Base-by-base conservation (phyloP, 2,113 vertebrate species). In the Podarcis raffonei region DNA sequence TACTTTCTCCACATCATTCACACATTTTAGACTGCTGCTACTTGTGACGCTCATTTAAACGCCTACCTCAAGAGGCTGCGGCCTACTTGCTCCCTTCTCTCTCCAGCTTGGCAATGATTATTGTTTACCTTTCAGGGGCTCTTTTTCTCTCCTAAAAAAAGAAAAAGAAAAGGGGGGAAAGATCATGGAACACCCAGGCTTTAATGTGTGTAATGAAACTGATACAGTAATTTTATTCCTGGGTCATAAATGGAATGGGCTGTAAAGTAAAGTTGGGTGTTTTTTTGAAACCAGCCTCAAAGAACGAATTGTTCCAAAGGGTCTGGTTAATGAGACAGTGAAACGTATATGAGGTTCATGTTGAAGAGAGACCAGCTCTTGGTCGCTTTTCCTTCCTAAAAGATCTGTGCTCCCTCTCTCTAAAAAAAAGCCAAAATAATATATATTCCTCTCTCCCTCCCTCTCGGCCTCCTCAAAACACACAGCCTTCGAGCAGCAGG, bases 181-280 rank as follows among this genome's bases (percentile, higher is more conserved):
- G 0, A 23, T 53, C 0, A 0, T 65, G 89, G 94, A 95, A 95
- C 94, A 94, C 94, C 92, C 94, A 88, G 84, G 84, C 32, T 90
- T 91, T 22, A 0, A 92, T 89, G 74, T 75, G 87, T 91, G 93
- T 93, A 87, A 66, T 89, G 95, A 94, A 96, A 95, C 90, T 90
- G 89, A 95, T 95, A 65, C 94, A 92, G 94, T 92, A 93, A 95
- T 95, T 95, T 93, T 92, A 94, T 95, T 95, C 94, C 94, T 91
- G 82, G 32, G 93, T 77, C 93, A 87, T 94, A 95, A 95, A 95
- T 93, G 94, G 94, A 95, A 95, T 90, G 94, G 94, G 91, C 94
- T 95, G 95, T 90, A 93, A 95, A 95, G 88, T 62, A 80, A 91
- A 84, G 89, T 89, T 87, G 93, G 92, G 94, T 91, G 30, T 88